Evolutionary conservation across 1,140 invertebrate species (phyloP), one percentile per base, ranked within the genome.

Genomic region (Papilio aristodemus): DNA sequence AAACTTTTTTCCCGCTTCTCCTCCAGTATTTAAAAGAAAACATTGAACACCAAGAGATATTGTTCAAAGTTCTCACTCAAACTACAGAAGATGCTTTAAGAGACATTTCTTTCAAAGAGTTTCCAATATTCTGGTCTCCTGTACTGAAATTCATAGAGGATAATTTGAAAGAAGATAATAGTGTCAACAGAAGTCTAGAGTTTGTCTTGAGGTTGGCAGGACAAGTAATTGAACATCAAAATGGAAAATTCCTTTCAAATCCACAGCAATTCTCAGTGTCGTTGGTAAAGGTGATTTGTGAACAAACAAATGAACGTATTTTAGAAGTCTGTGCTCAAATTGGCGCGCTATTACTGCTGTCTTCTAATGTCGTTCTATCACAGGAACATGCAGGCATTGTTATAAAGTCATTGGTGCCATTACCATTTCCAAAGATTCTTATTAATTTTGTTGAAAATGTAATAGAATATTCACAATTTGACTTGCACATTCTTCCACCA

Each of bases 361-460:
- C 94, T 17, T 79, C 92, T n/a, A 92, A 93, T 68, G 80, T 95
- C 4, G 92, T 92, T 71, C 80, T 96, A 2, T 93, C 93, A 17
- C 95, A 96, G 87, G 94, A 96, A 80, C 93, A 94, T 79, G 93
- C 94, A 2, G 94, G 93, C 59, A 90, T 93, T 13, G 85, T 96
- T 59, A 89, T 95, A 0, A 92, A 93, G 73, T 94, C 94, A 75
- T 80, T 95, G 9, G 78, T 96, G 5, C 88, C 86, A 9, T 81
- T 94, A 0, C 87, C 92, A 66, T 86, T 93, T 76, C 86, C 88
- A 70, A 81, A 92, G 22, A 91, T 95, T 10, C 91, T 95, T 8
- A 89, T 95, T 11, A 89, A 92, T 46, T 94, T 95, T 77, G 92
- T 96, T 1, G 92, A 94, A 75, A 93, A 94, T 83, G 89, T 95